Percentiles rank a stretch among this genome's conserved stretches.
phyloP scores from a whole-genome alignment of 2,888 invertebrate genomes.

The Drosophila fungiperda region DNA sequence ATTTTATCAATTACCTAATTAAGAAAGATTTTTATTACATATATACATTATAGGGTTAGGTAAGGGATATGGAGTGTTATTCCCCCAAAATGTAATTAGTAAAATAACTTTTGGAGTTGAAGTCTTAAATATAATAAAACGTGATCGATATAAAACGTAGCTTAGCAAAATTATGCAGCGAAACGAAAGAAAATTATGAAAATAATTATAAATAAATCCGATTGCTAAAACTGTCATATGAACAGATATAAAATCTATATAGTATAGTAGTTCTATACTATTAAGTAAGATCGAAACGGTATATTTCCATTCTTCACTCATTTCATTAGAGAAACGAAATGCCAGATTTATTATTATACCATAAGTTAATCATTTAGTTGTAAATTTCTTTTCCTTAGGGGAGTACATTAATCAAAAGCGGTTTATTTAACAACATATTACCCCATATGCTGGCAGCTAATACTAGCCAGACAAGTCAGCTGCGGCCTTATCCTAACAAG shows the following conservation, averaged over 20 bases:
- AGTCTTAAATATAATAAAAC: neutral
- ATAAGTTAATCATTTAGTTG: no score
- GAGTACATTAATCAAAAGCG: neutral
- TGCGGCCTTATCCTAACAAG: conserved; percentile 66
- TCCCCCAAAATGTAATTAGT: no score
- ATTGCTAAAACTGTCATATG: neutral
- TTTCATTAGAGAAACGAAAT: neutral
- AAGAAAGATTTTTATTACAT: neutral
- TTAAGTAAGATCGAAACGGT: neutral
- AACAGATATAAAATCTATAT: neutral
- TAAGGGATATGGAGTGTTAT: no score
- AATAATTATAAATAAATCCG: neutral
- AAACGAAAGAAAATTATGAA: neutral
- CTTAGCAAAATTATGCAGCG: neutral
- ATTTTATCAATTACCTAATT: neutral
- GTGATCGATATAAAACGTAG: neutral
- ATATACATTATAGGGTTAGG: neutral
- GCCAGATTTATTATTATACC: neutral
- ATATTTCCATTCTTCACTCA: neutral
- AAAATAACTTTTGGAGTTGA: neutral
- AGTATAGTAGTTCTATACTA: neutral
- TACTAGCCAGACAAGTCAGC: conserved; percentile 43
- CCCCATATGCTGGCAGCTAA: conserved; percentile 36
- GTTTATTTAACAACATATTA: conserved; percentile 14
- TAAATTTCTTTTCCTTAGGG: neutral